Percentiles rank a stretch among this genome's conserved stretches.
Evolutionary conservation across 2,113 vertebrate species (phyloP).

Genomic region (Panthera uncia): DNA sequence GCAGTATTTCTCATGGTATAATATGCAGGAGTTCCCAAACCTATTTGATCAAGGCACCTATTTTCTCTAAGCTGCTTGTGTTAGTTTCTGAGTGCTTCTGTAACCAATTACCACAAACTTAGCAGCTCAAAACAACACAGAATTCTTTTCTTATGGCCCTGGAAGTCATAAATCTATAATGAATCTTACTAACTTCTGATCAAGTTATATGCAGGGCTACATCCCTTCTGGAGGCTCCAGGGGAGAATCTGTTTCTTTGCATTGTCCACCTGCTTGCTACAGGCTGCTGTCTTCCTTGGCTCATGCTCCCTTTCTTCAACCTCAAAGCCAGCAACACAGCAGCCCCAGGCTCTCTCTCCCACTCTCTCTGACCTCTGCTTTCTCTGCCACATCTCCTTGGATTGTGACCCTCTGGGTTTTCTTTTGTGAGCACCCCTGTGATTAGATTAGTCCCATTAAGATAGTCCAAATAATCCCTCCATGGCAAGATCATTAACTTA

Average conservation of each 20-base stretch:
- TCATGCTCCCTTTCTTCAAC: not conserved
- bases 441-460: not conserved
- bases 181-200: not conserved
- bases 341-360: not conserved
- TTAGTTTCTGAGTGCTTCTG: not conserved
- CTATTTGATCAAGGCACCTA: not conserved
- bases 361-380: not conserved
- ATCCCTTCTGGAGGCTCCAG: not conserved
- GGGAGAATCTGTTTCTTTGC: not conserved
- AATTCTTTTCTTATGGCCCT: not conserved
- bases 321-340: not conserved
- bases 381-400: not conserved
- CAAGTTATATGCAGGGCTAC: not conserved
- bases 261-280: not conserved
- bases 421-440: not conserved
- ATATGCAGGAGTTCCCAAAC: not conserved
- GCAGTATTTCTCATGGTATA: not conserved
- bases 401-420: not conserved
- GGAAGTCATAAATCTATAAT: not conserved
- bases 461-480: not conserved
- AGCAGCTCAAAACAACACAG: not conserved
- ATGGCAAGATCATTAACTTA: not conserved
- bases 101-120: not conserved
- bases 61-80: not conserved
- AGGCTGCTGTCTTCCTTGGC: not conserved